phyloP scores from a whole-genome alignment of 2,797 vertebrate genomes.

The Pseudomugil gertrudae region DNA sequence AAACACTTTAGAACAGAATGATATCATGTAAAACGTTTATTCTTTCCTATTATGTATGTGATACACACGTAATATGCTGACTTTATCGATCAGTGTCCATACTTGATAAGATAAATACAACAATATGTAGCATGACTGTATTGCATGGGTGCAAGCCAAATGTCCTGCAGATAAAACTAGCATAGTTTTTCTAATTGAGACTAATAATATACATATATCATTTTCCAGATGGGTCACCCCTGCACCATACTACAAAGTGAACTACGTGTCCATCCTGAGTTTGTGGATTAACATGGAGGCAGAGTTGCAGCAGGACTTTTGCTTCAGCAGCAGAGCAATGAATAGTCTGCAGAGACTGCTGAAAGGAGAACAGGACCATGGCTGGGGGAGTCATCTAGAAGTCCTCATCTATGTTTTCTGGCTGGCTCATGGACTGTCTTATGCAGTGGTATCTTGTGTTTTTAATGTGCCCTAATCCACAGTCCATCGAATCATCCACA shows the following conservation, averaged over 20 bases:
- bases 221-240: background rate
- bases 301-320: slow-evolving; percentile 3
- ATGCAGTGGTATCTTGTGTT: background rate
- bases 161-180: too few species aligned
- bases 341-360: background rate
- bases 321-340: background rate
- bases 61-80: too few species aligned
- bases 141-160: too few species aligned
- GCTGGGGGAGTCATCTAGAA: background rate
- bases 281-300: background rate
- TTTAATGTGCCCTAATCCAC: slow-evolving; percentile 11
- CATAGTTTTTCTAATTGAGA: too few species aligned
- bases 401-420: slow-evolving; percentile 3
- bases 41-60: too few species aligned
- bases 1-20: too few species aligned
- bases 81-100: too few species aligned
- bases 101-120: too few species aligned
- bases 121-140: too few species aligned
- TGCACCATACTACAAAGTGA: background rate
- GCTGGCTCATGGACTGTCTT: slow-evolving; percentile 11
- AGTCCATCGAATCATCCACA: slow-evolving; percentile 3
- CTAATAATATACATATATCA: too few species aligned
- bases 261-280: background rate
- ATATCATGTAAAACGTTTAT: too few species aligned
- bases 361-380: slow-evolving; percentile 3